These are phyloP conservation scores for Takifugu bimaculatus DNA, from an alignment of 2,113 vertebrate species.

Conservation along the genomic window DNA sequence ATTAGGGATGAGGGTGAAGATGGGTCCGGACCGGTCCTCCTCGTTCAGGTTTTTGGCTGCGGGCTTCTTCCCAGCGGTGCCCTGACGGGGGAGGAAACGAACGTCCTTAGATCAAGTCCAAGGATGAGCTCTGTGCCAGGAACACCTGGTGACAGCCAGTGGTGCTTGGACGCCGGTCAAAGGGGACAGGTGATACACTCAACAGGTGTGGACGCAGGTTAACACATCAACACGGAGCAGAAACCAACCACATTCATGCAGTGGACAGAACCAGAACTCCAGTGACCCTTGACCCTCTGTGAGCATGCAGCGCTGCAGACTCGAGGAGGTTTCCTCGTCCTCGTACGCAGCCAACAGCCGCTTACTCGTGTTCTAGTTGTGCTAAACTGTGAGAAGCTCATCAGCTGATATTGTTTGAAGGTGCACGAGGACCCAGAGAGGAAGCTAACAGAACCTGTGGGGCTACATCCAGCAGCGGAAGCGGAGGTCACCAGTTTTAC, in stretches of 20 bases:
- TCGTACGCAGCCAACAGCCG: too few species aligned
- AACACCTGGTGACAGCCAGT: too few species aligned
- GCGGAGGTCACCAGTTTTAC: too few species aligned
- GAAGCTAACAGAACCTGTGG: too few species aligned
- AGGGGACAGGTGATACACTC: too few species aligned
- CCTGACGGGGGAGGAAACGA: constrained; percentile 58
- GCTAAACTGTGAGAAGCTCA: too few species aligned
- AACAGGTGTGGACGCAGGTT: not conserved
- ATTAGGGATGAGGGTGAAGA: constrained; percentile 88
- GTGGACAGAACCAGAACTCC: constrained; percentile 10
- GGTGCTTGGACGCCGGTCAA: too few species aligned
- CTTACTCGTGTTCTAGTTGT: too few species aligned
- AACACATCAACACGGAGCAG: not conserved
- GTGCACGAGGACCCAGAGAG: too few species aligned
- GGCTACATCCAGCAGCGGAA: too few species aligned
- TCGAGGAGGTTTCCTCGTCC: too few species aligned
- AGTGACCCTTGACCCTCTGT: not conserved
- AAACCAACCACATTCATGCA: constrained; percentile 22
- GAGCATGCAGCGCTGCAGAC: not conserved
- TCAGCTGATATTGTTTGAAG: too few species aligned
- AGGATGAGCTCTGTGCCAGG: not conserved
- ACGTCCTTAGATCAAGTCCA: not conserved
- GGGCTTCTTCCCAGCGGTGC: constrained; percentile 84
- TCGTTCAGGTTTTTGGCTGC: constrained; percentile 85
- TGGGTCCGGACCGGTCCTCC: constrained; percentile 88